These are phyloP conservation scores for Nebria brevicollis DNA, from an alignment of 2,888 invertebrate genomes.

Conservation along the genomic window DNA sequence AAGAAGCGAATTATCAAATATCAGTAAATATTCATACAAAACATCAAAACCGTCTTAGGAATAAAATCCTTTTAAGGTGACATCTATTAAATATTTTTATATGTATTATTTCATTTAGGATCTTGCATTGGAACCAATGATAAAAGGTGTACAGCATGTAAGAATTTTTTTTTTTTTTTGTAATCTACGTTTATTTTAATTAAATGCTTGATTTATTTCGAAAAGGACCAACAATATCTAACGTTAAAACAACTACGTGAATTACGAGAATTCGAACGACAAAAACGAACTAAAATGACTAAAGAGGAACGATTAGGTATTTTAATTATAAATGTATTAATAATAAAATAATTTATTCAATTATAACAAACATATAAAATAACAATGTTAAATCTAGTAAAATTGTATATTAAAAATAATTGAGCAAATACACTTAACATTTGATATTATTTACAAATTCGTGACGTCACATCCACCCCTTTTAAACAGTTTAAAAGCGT, in stretches of 20 bases:
- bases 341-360: not conserved
- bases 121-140: not conserved
- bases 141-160: not conserved
- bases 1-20: conserved; percentile 21
- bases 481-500: not conserved
- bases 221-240: conserved; percentile 7
- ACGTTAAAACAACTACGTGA: not conserved
- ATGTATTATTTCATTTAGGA: not conserved
- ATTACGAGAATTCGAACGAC: not conserved
- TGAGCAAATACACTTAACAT: too few species aligned
- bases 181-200: not conserved
- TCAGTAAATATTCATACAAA: conserved; percentile 18
- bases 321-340: conserved; percentile 5
- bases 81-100: not conserved
- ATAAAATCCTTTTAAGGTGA: not conserved
- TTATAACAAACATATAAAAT: not conserved
- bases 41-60: not conserved
- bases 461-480: too few species aligned
- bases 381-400: too few species aligned
- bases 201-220: not conserved
- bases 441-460: too few species aligned
- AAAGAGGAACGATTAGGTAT: conserved; percentile 32
- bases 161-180: not conserved
- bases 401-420: too few species aligned
- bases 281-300: conserved; percentile 20